phyloP scores from a whole-genome alignment of 64 coral and sea anemone species.

The Pocillopora verrucosa region DNA sequence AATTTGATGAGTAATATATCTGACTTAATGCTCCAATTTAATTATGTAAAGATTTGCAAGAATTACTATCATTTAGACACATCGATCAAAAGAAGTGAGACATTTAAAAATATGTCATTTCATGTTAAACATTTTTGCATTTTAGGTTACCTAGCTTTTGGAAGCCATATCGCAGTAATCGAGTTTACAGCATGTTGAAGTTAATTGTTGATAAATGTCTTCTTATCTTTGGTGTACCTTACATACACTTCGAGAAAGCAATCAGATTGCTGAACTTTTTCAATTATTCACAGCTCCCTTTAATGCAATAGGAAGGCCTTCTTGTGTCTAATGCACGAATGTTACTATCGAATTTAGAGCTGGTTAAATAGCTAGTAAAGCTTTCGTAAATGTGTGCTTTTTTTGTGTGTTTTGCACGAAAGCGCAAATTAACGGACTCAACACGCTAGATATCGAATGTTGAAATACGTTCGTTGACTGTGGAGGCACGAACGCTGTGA shows the following conservation, averaged over 20 bases:
- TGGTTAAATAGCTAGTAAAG: background rate
- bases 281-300: background rate
- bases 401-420: background rate
- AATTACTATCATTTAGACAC: too few relatives aligned
- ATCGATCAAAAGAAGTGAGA: too few relatives aligned
- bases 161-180: background rate
- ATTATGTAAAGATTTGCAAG: too few relatives aligned
- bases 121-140: too few relatives aligned
- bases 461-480: background rate
- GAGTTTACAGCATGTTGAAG: background rate
- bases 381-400: background rate
- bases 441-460: background rate
- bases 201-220: background rate
- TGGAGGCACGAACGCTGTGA: constrained; percentile 28
- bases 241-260: background rate
- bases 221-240: background rate
- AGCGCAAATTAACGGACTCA: constrained; percentile 6
- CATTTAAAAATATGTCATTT: too few relatives aligned
- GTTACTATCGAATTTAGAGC: background rate
- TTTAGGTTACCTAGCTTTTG: too few relatives aligned
- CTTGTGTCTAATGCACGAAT: background rate
- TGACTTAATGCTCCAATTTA: too few relatives aligned
- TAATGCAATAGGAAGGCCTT: background rate
- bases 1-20: too few relatives aligned
- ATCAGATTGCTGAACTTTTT: background rate